Base-by-base conservation (phyloP, 1,140 invertebrate species). In the Drosophila auraria region DNA sequence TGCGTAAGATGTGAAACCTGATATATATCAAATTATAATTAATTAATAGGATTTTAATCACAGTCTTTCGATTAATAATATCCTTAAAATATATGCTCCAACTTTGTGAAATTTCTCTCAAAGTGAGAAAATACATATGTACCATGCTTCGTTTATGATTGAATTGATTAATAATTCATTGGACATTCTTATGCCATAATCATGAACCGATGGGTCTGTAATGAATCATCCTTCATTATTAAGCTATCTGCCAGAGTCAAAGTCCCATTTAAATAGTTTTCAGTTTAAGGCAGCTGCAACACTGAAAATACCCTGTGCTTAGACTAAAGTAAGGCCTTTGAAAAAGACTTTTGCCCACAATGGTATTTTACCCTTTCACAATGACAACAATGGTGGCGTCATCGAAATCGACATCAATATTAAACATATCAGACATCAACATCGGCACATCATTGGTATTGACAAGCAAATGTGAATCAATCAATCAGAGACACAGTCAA, bases 391-490 rank as follows among this genome's bases (percentile, higher is more conserved):
- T 54, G 23, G 40, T 15, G 42, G 15, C 15, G 42, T 11, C 27
- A 40, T 58, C 36, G 27, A 51, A 44, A 40, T 61, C 15, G 36
- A 63, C 47, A 53, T 42, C 14, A 40, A 36, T 12, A 54, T 63
- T 54, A 53, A 53, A n/a, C 60, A 8, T 38, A 45, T 7, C 3
- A 27, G 23, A 27, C 42, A 20, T 11, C 42, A 42, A 42, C 42
- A 51, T 50, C 12, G 17, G 38, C 11, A 38, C 50, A 59, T 51
- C 72, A 57, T 74, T 75, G 60, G 14, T 56, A 60, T 66, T 59
- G 59, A 27, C 51, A 72, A 72, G 33, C 47, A 66, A 63, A 62
- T 72, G 57, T 71, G 51, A 68, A 72, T 82, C 78, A 81, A 80
- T 82, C 78, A 80, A 40, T 56, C 66, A 58, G 45, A 51, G 17